phyloP scores from a whole-genome alignment of 1,140 invertebrate species.

The Brachionus asplanchnoidis region DNA sequence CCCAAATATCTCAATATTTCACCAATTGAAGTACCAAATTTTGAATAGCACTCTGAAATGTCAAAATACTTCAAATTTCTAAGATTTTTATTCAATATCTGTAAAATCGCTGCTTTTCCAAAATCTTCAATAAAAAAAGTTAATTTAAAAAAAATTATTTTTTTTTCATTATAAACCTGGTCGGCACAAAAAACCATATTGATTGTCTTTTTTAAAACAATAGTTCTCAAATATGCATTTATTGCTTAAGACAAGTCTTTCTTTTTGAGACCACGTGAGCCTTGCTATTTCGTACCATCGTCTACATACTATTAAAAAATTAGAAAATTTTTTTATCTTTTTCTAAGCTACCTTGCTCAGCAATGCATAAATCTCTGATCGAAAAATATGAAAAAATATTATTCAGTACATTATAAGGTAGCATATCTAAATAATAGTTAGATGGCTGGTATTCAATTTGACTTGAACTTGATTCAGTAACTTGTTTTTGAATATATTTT shows the following conservation, averaged over 20 bases:
- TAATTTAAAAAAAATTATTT: not conserved
- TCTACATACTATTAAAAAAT: not conserved
- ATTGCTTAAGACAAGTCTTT: not conserved
- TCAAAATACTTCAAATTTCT: slow-evolving; percentile 33
- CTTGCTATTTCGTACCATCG: slow-evolving; percentile 20
- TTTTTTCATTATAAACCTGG: not conserved
- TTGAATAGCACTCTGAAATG: not conserved
- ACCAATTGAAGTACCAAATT: not conserved
- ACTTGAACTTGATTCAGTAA: not conserved
- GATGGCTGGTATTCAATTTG: not conserved
- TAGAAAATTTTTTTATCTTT: no score
- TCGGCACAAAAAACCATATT: not conserved
- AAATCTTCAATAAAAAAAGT: not conserved
- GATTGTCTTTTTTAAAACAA: not conserved
- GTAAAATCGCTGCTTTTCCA: not conserved
- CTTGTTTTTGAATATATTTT: not conserved
- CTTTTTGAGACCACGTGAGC: not conserved
- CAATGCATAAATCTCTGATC: slow-evolving; percentile 22
- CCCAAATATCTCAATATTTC: not conserved
- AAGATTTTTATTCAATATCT: slow-evolving; percentile 7
- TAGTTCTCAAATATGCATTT: slow-evolving; percentile 7
- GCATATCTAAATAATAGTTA: not conserved
- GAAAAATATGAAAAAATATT: not conserved
- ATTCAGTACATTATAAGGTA: slow-evolving; percentile 19
- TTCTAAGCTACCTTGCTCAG: slow-evolving; percentile 24